Conservation (phyloP, 2,113 vertebrate genomes). For the Sula dactylatra region DNA sequence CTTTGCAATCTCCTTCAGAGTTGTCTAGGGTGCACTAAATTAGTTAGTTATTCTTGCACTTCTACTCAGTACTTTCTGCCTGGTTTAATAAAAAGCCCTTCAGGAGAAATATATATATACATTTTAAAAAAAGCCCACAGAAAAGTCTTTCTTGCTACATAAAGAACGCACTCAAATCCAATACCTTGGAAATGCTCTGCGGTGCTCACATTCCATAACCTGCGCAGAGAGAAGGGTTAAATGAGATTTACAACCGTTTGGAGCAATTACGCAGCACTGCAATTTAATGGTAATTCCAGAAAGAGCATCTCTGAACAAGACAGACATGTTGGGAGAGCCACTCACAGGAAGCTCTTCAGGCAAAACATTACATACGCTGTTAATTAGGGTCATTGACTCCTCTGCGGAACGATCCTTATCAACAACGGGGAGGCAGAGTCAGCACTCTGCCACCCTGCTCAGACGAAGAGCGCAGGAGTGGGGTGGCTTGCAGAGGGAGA, state of each 20-base stretch:
- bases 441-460: not conserved
- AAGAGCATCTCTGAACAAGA: slow-evolving; percentile 54
- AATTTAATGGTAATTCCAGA: slow-evolving; percentile 61
- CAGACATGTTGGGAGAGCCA: slow-evolving; percentile 47
- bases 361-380: slow-evolving; percentile 45
- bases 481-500: not conserved
- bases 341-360: slow-evolving; percentile 60
- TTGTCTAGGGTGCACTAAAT: slow-evolving; percentile 44
- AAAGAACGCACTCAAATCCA: not conserved
- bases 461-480: not conserved
- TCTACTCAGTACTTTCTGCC: not conserved
- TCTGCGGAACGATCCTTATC: slow-evolving; percentile 12
- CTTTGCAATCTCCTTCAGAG: slow-evolving; percentile 20
- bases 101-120: slow-evolving; percentile 22
- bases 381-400: slow-evolving; percentile 59
- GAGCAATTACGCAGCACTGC: slow-evolving; percentile 12
- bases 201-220: not conserved
- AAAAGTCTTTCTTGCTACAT: slow-evolving; percentile 21
- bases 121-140: not conserved
- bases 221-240: slow-evolving; percentile 1
- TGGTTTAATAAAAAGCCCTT: slow-evolving; percentile 41
- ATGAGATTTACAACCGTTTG: slow-evolving; percentile 1
- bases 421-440: not conserved
- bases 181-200: not conserved
- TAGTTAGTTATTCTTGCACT: slow-evolving; percentile 9